Base-by-base conservation (phyloP, 2,113 vertebrate genomes). In the Bombycilla garrulus region DNA sequence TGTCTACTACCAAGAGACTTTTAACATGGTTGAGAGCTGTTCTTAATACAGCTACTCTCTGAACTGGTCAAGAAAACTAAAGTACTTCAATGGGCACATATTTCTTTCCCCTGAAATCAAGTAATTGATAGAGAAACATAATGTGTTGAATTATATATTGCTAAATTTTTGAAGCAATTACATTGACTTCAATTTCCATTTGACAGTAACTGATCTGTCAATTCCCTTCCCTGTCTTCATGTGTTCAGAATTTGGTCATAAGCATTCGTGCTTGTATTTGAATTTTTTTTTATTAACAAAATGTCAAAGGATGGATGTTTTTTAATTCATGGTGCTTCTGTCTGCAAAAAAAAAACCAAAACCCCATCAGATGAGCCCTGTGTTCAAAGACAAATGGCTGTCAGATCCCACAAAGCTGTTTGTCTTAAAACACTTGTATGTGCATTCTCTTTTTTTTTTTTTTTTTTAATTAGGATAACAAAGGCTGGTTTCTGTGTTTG, bases 81-180 rank as follows among this genome's bases (percentile, higher is more conserved):
- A 93, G 65, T 79, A 56, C 44, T 61, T 45, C 78, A 93, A 88
- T 74, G 81, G 45, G 28, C 42, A 84, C 11, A 24, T 92, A 86
- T 90, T 93, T 97, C 62, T 93, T 93, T 81, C 47, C 57, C 36
- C 58, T 72, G 38, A 77, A 91, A 95, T 87, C 76, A 86, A 93
- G 65, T 67, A 36, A 78, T 96, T 96, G 81, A 77, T 90, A 84
- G 51, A 96, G 72, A 96, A 91, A 95, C 22, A 47, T n/a, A 92
- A 90, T 0, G 0, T 36, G 29, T 53, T 79, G 61, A 88, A 83
- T 93, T 76, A 88, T 53, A 93, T 86, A 88, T 90, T 79, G 64
- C n/a, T 57, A 79, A 62, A 48, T 77, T 94, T 95, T 94, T 84
- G 50, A 89, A 60, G n/a, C 76, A 76, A 70, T 67, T 91, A 78